A percentile compares a stretch with the other conserved stretches of the same genome.
phyloP scores from a whole-genome alignment of 2,113 vertebrate species.

The Scomber japonicus region DNA sequence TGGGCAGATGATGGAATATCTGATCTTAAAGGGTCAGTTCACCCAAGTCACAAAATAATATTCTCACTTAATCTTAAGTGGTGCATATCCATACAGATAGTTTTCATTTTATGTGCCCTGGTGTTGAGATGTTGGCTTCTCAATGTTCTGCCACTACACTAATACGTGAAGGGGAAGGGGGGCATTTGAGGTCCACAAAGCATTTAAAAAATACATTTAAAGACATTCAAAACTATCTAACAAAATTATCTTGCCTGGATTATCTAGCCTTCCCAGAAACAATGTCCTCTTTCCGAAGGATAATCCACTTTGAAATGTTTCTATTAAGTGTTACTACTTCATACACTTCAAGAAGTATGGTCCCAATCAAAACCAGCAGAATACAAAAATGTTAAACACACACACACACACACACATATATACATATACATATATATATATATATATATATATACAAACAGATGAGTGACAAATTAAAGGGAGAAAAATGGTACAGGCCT shows the following conservation, averaged over 20 bases:
- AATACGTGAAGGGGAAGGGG: conserved; percentile 1
- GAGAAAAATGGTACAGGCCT: too few relatives aligned
- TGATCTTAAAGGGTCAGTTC: conserved; percentile 12
- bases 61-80: not conserved
- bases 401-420: not conserved
- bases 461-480: too few relatives aligned
- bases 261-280: conserved; percentile 28
- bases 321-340: not conserved
- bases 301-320: conserved; percentile 21
- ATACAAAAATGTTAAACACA: conserved; percentile 14
- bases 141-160: not conserved
- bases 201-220: conserved; percentile 3
- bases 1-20: conserved; percentile 11
- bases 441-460: too few relatives aligned
- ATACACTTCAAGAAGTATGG: not conserved
- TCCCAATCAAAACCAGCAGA: conserved; percentile 4
- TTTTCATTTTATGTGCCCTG: not conserved
- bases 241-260: not conserved
- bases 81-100: conserved; percentile 5
- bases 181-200: conserved; percentile 20
- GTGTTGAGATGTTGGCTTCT: conserved; percentile 22
- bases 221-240: conserved; percentile 8
- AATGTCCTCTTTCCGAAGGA: conserved; percentile 8
- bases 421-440: too few relatives aligned
- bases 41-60: not conserved